These are phyloP conservation scores for Euwallacea similis DNA, from an alignment of 1,140 invertebrate species.

Conservation along the genomic window DNA sequence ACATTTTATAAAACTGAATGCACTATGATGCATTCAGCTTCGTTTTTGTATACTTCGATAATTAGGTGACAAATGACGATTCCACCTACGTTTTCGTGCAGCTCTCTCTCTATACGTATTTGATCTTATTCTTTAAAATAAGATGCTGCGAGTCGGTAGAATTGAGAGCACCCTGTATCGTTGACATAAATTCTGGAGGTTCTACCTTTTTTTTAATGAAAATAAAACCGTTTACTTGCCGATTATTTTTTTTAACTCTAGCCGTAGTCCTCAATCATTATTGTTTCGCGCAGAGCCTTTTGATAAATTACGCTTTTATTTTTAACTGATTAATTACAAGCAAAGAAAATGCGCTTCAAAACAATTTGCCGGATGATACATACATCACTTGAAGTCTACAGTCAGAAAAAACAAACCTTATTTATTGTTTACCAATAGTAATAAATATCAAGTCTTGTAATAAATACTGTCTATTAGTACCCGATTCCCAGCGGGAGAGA, in stretches of 20 bases:
- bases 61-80: not conserved
- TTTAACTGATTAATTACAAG: not conserved
- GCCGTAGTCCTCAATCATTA: not conserved
- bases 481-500: not conserved
- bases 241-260: not conserved
- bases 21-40: not conserved
- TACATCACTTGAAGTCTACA: not conserved
- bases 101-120: not conserved
- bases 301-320: constrained; percentile 2
- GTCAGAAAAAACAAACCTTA: not conserved
- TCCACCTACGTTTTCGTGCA: not conserved
- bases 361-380: constrained; percentile 1
- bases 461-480: constrained; percentile 3
- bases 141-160: not conserved
- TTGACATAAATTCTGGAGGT: not conserved
- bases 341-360: constrained; percentile 3
- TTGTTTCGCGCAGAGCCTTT: not conserved
- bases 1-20: not conserved
- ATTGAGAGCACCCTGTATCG: not conserved
- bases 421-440: constrained; percentile 1
- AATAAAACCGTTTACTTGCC: not conserved
- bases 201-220: not conserved
- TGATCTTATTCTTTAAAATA: not conserved
- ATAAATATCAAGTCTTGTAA: constrained; percentile 2
- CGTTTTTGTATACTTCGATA: not conserved